These are phyloP conservation scores for Aricia artaxerxes DNA, from an alignment of 2,888 invertebrate genomes.

Conservation along the genomic window DNA sequence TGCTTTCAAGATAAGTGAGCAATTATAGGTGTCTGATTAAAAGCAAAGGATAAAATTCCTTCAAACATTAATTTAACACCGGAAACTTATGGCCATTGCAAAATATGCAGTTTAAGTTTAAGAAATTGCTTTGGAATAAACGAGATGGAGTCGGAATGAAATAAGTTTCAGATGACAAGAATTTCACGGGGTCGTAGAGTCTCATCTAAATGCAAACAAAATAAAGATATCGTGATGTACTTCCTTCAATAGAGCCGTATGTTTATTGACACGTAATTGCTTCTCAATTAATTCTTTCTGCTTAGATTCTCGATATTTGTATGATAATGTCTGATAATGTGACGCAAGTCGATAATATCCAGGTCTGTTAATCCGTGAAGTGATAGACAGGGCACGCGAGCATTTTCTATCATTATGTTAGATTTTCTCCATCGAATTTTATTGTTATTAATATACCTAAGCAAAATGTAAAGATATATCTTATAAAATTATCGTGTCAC, in stretches of 20 bases:
- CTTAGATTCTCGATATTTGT: constrained; percentile 18
- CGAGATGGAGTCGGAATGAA: not conserved
- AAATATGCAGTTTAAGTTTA: not conserved
- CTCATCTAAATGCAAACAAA: not conserved
- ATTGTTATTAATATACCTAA: not conserved
- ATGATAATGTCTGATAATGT: not conserved
- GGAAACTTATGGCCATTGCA: not conserved
- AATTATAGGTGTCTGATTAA: not conserved
- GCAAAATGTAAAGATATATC: no score
- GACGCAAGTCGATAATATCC: constrained; percentile 13
- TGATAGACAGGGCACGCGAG: not conserved
- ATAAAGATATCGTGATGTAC: not conserved
- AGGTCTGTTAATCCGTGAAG: not conserved
- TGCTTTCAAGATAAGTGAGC: not conserved
- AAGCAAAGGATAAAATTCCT: not conserved
- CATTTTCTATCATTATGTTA: not conserved
- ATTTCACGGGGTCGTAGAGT: not conserved
- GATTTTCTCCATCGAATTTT: not conserved
- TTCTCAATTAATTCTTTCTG: constrained; percentile 22
- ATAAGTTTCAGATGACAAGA: not conserved
- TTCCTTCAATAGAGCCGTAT: not conserved
- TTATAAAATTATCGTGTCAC: no score
- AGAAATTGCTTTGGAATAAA: not conserved
- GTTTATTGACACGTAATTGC: constrained; percentile 21
- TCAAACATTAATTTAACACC: not conserved